Base-by-base conservation (phyloP, 2,797 vertebrate species). In the Arremon brunneinucha region DNA sequence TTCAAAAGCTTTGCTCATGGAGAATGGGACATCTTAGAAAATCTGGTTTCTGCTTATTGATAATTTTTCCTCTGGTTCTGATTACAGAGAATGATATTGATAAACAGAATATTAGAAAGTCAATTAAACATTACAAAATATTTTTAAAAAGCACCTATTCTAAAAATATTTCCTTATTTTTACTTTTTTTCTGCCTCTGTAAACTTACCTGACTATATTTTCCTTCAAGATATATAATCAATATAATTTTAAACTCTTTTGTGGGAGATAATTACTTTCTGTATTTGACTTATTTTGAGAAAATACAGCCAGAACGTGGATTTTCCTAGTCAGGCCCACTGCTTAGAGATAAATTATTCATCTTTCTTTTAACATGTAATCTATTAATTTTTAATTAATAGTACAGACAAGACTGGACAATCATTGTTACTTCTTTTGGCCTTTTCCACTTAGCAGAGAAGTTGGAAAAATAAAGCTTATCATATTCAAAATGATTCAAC, bases 311-410 rank as follows among this genome's bases (percentile, higher is more conserved):
- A 89, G 37, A 82, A 74, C 57, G 62, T 57, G 46, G 23, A 55
- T 80, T 95, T 87, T 85, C 5, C 43, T 70, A 53, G 19, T 91
- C 34, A 82, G 39, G 35, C n/a, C 12, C n/a, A 46, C 21, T 83
- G 32, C 65, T 79, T 82, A 26, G 49, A 74, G 41, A 76, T 57
- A 62, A 90, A 80, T 64, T 52, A 82, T 84, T 91, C 2, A 62
- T 71, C 14, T 83, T 87, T 67, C 19, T 43, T 88, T 74, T 22
- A 56, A 76, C 14, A 71, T 37, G 27, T 39, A 72, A 70, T 75
- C 72, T 81, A 68, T 94, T 67, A 63, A 52, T 59, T 72, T 95
- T 89, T 74, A 87, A 92, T 70, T 87, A 83, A 47, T 41, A 63
- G 19, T 34, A 55, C 24, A 62, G 47, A 50, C 16, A 70, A 55